A percentile compares a stretch with the other conserved stretches of the same genome.
Conservation (phyloP, 2,797 vertebrate genomes). For the Limosa lapponica region DNA sequence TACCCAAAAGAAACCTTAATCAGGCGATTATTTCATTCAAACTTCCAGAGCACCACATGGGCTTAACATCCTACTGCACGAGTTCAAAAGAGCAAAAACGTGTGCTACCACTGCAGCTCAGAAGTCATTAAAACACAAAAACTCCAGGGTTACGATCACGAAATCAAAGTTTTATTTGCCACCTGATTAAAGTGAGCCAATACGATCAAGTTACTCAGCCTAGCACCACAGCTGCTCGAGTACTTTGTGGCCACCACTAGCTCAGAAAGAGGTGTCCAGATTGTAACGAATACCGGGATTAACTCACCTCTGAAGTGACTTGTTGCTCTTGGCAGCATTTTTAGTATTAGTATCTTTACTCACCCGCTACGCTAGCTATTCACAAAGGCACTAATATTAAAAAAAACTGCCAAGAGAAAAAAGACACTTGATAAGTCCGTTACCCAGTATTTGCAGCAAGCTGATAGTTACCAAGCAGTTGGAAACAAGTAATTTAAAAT, state of each 20-base stretch:
- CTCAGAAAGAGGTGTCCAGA: background rate
- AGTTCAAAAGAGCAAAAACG: background rate
- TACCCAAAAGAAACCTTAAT: background rate
- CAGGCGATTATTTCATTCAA: background rate
- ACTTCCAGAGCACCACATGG: background rate
- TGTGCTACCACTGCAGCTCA: background rate
- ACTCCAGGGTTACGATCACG: fast-evolving
- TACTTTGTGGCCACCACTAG: background rate
- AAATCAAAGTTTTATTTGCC: background rate
- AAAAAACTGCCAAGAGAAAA: background rate
- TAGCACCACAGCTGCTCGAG: background rate
- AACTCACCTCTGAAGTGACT: background rate
- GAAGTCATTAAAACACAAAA: background rate
- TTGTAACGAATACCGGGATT: background rate
- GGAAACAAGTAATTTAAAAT: background rate
- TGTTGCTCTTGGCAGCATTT: background rate
- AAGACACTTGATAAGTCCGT: background rate
- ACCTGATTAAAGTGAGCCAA: background rate
- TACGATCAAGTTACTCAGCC: background rate
- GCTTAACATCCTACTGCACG: background rate
- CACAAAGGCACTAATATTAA: background rate
- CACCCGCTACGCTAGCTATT: background rate
- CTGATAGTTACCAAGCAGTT: background rate
- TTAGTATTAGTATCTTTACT: background rate
- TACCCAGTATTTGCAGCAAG: background rate